Evolutionary conservation across 1,140 invertebrate genomes (phyloP).

Genomic region (Drosophila fuyamai): DNA sequence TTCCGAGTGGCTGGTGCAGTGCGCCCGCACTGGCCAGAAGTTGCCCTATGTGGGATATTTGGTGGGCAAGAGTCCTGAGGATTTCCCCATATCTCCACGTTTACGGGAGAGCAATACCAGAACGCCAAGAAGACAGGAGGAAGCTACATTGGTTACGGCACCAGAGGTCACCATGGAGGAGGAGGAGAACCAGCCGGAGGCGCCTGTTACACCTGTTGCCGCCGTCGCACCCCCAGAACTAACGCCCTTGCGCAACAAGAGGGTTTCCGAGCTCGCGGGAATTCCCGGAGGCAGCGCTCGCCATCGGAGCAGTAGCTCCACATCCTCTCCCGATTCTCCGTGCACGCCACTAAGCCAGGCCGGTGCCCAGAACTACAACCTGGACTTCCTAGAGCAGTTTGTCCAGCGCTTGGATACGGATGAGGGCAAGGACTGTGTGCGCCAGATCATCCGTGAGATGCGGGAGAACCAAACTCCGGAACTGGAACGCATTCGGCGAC

Average conservation of each 20-base stretch:
- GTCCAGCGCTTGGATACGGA: constrained; percentile 61
- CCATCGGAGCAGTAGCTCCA: constrained; percentile 21
- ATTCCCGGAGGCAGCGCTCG: constrained; percentile 7
- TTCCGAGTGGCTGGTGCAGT: constrained; percentile 91
- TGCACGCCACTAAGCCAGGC: constrained; percentile 61
- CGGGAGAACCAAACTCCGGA: constrained; percentile 78
- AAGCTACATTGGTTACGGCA: neutral
- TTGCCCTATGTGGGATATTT: constrained; percentile 87
- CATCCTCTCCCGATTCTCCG: constrained; percentile 50
- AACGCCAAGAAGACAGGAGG: constrained; percentile 4
- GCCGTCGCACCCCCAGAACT: constrained; percentile 35
- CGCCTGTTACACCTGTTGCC: neutral
- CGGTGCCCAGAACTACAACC: constrained; percentile 53
- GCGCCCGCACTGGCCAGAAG: constrained; percentile 86
- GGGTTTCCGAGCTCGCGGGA: constrained; percentile 67
- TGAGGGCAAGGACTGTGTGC: constrained; percentile 66
- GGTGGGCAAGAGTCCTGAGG: constrained; percentile 86
- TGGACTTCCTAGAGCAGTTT: constrained; percentile 73
- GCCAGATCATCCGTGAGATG: constrained; percentile 78
- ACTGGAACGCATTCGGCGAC: constrained; percentile 72
- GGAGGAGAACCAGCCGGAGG: constrained; percentile 36
- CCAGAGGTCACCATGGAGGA: constrained; percentile 1
- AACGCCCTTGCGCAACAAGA: constrained; percentile 72
- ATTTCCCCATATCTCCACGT: constrained; percentile 69
- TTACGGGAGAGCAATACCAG: constrained; percentile 46